Evolutionary conservation across 2,888 invertebrate species (phyloP).

Genomic region (Hirudinaria manillensis): DNA sequence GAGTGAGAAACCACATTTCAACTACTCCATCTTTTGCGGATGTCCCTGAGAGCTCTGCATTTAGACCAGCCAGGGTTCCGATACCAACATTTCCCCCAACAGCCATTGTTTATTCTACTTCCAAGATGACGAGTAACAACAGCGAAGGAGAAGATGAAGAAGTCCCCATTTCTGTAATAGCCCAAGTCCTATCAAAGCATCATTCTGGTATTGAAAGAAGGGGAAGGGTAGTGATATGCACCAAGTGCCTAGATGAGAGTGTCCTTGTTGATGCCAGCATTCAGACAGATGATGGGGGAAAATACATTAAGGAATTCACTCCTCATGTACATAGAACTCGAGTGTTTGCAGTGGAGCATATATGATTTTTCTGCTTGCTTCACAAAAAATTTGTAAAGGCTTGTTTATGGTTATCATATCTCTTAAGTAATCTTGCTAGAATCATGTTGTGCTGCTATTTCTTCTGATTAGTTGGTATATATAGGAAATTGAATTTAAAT

Average conservation of each 20-base stretch:
- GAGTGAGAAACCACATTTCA: conserved; percentile 61
- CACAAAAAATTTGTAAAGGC: too few relatives aligned
- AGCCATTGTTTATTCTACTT: conserved; percentile 66
- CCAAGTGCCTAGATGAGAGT: conserved; percentile 46
- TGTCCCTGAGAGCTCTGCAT: too few relatives aligned
- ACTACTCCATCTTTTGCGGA: too few relatives aligned
- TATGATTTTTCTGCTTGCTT: too few relatives aligned
- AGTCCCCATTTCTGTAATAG: conserved; percentile 49
- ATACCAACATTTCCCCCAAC: conserved; percentile 77
- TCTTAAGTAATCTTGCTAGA: too few relatives aligned
- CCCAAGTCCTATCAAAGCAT: conserved; percentile 48
- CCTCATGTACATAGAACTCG: too few relatives aligned
- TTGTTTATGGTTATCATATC: too few relatives aligned
- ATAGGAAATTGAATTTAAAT: too few relatives aligned
- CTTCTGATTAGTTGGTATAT: too few relatives aligned
- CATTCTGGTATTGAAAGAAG: conserved; percentile 42
- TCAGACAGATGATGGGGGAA: conserved; percentile 41
- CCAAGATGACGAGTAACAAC: conserved; percentile 38
- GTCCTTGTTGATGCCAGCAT: conserved; percentile 45
- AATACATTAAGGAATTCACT: too few relatives aligned
- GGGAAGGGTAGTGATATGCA: conserved; percentile 46
- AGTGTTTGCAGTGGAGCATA: too few relatives aligned
- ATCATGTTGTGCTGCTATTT: too few relatives aligned
- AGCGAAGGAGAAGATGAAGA: conserved; percentile 30
- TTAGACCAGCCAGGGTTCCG: conserved; percentile 60